Evolutionary conservation across 2,797 vertebrate genomes (phyloP).

Genomic region (Sebastolobus alascanus): DNA sequence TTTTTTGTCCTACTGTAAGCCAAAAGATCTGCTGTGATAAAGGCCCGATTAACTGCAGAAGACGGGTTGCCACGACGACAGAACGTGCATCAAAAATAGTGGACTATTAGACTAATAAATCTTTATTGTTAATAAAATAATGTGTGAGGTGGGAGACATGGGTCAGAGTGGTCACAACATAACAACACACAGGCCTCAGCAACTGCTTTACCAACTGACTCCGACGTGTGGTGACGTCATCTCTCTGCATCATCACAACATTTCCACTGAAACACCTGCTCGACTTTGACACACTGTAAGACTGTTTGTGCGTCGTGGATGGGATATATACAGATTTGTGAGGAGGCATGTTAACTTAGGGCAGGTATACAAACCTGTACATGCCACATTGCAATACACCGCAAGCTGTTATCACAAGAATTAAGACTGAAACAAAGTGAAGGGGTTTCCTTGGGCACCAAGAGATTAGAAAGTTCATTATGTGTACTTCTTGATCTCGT

Average conservation of each 20-base stretch:
- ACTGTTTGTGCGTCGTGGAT: constrained; percentile 38
- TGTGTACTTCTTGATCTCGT: constrained; percentile 97
- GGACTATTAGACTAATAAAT: constrained; percentile 52
- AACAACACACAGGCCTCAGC: constrained; percentile 57
- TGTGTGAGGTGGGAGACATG: constrained; percentile 60
- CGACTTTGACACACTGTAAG: constrained; percentile 44
- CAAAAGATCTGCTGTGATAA: neutral
- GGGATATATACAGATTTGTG: constrained; percentile 72
- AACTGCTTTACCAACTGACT: constrained; percentile 41
- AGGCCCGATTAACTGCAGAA: neutral
- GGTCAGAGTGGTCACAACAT: constrained; percentile 70
- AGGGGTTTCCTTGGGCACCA: constrained; percentile 63
- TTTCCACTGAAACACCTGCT: constrained; percentile 43
- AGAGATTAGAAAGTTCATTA: constrained; percentile 79
- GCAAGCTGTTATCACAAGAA: constrained; percentile 81
- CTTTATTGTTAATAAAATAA: constrained; percentile 85
- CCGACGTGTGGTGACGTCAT: constrained; percentile 39
- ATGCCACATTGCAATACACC: constrained; percentile 75
- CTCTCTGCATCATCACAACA: constrained; percentile 30
- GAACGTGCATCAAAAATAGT: constrained; percentile 30
- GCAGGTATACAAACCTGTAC: constrained; percentile 35
- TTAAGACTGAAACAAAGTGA: constrained; percentile 85
- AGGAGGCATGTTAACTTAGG: constrained; percentile 39
- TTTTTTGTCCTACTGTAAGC: neutral
- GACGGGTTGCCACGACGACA: constrained; percentile 2